These are phyloP conservation scores for Diaprepes abbreviatus DNA, from an alignment of 2,888 invertebrate genomes.

Conservation along the genomic window DNA sequence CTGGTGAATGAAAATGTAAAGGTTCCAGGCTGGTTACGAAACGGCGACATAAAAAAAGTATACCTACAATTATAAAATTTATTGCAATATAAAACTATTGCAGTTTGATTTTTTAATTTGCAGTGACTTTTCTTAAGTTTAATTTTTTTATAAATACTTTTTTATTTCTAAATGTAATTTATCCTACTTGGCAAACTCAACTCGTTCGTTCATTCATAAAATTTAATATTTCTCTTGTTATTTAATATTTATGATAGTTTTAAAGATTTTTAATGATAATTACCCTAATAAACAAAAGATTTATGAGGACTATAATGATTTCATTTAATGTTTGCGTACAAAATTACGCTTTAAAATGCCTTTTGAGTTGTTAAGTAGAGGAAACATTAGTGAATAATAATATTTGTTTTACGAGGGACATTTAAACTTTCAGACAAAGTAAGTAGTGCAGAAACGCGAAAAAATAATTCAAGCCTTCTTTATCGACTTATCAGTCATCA, in stretches of 20 bases:
- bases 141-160: too few relatives aligned
- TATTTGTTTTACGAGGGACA: not conserved
- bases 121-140: too few relatives aligned
- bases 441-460: too few relatives aligned
- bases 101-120: too few relatives aligned
- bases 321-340: constrained; percentile 22
- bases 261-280: constrained; percentile 23
- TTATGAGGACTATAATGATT: constrained; percentile 35
- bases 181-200: not conserved
- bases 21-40: too few relatives aligned
- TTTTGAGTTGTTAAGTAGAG: constrained; percentile 12
- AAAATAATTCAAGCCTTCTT: too few relatives aligned
- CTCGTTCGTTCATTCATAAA: constrained; percentile 8
- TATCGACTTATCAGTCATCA: too few relatives aligned
- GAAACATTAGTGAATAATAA: constrained; percentile 21
- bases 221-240: constrained; percentile 12
- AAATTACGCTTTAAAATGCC: constrained; percentile 19
- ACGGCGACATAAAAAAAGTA: too few relatives aligned
- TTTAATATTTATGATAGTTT: constrained; percentile 7
- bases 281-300: constrained; percentile 30
- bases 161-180: not conserved
- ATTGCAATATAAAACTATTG: too few relatives aligned
- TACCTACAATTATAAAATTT: too few relatives aligned
- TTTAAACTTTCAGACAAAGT: not conserved
- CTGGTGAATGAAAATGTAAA: too few relatives aligned